Conservation (phyloP, 1,140 invertebrate species). For the Phenacoccus solenopsis region DNA sequence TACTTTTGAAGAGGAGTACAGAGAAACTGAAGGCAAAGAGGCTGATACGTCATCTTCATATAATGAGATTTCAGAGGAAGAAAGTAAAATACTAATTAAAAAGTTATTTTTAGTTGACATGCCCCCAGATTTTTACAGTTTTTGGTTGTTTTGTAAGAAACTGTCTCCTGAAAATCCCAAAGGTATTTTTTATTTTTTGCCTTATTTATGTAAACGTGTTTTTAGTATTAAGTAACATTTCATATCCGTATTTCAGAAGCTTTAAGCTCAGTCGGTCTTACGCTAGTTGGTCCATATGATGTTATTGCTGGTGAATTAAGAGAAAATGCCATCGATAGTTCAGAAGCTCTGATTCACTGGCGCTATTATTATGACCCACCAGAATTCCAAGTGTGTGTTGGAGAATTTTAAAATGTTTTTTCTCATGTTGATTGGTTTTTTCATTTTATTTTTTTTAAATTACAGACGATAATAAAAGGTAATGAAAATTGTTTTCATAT, state of each 20-base stretch:
- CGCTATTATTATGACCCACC: conserved; percentile 88
- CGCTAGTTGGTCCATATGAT: conserved; percentile 78
- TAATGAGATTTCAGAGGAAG: not conserved
- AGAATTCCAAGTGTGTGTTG: conserved; percentile 74
- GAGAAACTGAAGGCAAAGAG: too few species aligned
- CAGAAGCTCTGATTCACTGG: conserved; percentile 47
- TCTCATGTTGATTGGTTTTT: conserved; percentile 19
- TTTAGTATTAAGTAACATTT: conserved; percentile 18
- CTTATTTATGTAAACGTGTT: conserved; percentile 21
- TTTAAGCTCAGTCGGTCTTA: conserved; percentile 50
- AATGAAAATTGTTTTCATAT: conserved; percentile 61
- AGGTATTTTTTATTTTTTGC: conserved; percentile 30
- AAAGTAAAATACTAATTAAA: not conserved
- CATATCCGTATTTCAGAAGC: conserved; percentile 38
- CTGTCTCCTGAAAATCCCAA: conserved; percentile 45
- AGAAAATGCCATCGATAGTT: conserved; percentile 24
- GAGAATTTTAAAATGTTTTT: too few species aligned
- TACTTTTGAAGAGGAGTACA: too few species aligned
- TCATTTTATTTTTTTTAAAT: too few species aligned
- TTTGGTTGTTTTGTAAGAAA: conserved; percentile 63
- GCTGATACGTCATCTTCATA: too few species aligned
- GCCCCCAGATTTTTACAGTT: conserved; percentile 77
- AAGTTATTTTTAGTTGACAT: conserved; percentile 56
- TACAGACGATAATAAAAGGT: conserved; percentile 54
- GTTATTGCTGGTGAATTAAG: conserved; percentile 55